Evolutionary conservation across 2,797 vertebrate species (phyloP).

Genomic region (Typhlichthys eigenmanni): DNA sequence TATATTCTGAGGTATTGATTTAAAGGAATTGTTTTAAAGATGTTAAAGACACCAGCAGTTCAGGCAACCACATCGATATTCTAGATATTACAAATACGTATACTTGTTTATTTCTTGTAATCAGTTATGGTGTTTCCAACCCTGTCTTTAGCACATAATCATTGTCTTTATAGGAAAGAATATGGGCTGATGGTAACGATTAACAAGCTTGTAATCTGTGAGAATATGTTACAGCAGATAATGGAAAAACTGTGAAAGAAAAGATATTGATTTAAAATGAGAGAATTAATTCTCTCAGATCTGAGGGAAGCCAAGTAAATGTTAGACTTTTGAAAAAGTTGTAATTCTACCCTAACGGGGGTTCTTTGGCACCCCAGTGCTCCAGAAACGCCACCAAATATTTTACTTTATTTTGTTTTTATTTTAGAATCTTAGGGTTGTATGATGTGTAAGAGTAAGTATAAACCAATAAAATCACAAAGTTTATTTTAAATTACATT

Average conservation of each 20-base stretch:
- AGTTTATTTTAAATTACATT: conserved; percentile 85
- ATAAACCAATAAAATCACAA: conserved; percentile 85
- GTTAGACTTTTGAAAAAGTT: conserved; percentile 49
- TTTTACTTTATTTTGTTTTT: conserved; percentile 62
- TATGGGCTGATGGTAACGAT: conserved; percentile 39
- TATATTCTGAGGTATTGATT: conserved; percentile 28
- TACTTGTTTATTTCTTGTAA: conserved; percentile 28
- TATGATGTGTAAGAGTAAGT: conserved; percentile 83
- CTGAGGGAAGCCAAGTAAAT: conserved; percentile 43
- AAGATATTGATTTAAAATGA: conserved; percentile 17
- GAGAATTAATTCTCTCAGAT: conserved; percentile 40
- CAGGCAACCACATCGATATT: conserved; percentile 47
- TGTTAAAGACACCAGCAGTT: conserved; percentile 59
- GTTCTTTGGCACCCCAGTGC: conserved; percentile 71
- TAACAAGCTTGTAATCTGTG: conserved; percentile 35
- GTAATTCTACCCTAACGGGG: conserved; percentile 40
- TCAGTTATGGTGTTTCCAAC: conserved; percentile 48
- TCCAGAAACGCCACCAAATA: conserved; percentile 78
- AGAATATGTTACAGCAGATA: conserved; percentile 41
- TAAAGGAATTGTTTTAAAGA: conserved; percentile 40
- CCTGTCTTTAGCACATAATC: conserved; percentile 48
- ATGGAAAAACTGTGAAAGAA: conserved; percentile 9
- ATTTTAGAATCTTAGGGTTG: conserved; percentile 79
- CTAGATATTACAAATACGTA: conserved; percentile 43
- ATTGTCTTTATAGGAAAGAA: conserved; percentile 41